These are phyloP conservation scores for Oncorhynchus mykiss DNA, from an alignment of 2,113 vertebrate genomes.

Conservation along the genomic window DNA sequence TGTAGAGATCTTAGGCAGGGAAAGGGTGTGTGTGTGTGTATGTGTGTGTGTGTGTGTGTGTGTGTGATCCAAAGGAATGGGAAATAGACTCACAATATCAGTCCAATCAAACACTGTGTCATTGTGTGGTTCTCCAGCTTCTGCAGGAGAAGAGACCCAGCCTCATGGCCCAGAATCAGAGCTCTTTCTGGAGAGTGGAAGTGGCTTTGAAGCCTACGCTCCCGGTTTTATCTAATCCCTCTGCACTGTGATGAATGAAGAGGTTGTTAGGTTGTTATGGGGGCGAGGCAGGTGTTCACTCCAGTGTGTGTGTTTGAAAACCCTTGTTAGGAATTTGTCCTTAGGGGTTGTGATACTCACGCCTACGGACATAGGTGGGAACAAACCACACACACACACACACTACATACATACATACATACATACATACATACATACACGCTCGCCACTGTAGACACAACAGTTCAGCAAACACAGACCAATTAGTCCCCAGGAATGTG, in stretches of 20 bases:
- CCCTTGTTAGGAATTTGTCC: not conserved
- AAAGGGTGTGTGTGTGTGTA: not conserved
- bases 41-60: too few relatives aligned
- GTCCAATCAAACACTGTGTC: slow-evolving; percentile 36
- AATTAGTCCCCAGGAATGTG: slow-evolving; percentile 51
- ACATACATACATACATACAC: slow-evolving; percentile 16
- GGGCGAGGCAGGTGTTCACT: slow-evolving; percentile 62
- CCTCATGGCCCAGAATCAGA: slow-evolving; percentile 55
- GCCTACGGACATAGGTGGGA: not conserved
- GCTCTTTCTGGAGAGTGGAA: slow-evolving; percentile 55
- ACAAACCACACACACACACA: slow-evolving; percentile 15
- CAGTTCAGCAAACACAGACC: slow-evolving; percentile 37
- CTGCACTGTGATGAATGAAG: slow-evolving; percentile 63
- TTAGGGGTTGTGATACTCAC: not conserved
- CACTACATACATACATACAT: slow-evolving; percentile 22
- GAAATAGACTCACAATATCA: slow-evolving; percentile 38
- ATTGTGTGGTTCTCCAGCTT: slow-evolving; percentile 48
- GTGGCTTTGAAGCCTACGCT: slow-evolving; percentile 57
- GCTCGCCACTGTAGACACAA: slow-evolving; percentile 61
- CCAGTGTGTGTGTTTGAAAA: slow-evolving; percentile 17
- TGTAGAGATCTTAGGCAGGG: not conserved
- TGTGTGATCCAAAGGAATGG: slow-evolving; percentile 11
- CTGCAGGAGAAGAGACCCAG: slow-evolving; percentile 35
- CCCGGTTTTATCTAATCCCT: slow-evolving; percentile 43
- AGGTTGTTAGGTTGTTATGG: slow-evolving; percentile 55